phyloP scores from a whole-genome alignment of 1,140 invertebrate species.

The Marisa cornuarietis region DNA sequence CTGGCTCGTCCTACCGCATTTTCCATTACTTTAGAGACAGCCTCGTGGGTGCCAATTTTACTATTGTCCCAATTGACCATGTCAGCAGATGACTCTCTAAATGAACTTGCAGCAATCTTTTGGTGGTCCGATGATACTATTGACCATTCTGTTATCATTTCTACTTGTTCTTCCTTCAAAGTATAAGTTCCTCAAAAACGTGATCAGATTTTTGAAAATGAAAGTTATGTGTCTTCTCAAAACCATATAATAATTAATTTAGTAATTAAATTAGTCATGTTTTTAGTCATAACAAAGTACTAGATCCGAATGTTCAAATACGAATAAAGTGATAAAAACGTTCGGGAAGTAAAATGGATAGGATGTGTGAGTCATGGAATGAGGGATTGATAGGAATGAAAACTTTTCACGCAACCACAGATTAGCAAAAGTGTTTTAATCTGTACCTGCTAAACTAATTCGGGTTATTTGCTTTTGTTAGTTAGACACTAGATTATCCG shows the following conservation, averaged over 20 bases:
- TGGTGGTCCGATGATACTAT: background rate
- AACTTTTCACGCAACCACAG: no score
- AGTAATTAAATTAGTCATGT: background rate
- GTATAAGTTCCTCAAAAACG: background rate
- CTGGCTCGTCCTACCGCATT: no score
- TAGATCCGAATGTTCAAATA: background rate
- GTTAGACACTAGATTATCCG: no score
- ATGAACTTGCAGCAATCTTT: background rate
- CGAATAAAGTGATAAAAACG: background rate
- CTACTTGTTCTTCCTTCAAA: constrained; percentile 6
- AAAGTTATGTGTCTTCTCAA: no score
- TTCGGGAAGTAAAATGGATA: background rate
- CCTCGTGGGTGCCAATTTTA: no score
- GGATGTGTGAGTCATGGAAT: no score
- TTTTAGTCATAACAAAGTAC: background rate
- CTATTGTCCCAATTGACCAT: background rate
- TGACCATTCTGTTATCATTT: constrained; percentile 18
- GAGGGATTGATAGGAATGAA: no score
- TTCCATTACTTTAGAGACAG: no score
- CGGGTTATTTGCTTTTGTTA: no score
- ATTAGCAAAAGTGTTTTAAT: no score
- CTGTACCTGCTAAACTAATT: no score
- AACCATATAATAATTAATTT: background rate
- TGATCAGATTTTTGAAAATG: background rate
- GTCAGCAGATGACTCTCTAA: background rate